These are phyloP conservation scores for Charaxes varanes DNA, from an alignment of 1,140 invertebrate species.

Conservation along the genomic window DNA sequence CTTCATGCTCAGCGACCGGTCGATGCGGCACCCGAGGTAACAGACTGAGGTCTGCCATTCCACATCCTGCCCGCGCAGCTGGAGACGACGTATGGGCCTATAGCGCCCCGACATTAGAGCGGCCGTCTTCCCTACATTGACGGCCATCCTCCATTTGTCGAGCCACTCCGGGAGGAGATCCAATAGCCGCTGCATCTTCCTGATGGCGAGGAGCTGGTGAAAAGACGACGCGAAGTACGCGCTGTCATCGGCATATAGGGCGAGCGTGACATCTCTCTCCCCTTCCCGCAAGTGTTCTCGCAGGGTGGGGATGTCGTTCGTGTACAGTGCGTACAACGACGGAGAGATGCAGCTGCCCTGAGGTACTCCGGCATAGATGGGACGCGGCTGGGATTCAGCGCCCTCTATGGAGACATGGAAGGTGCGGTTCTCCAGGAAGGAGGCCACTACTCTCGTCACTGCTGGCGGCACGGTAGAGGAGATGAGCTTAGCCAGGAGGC, in stretches of 20 bases:
- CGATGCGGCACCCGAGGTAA: constrained; percentile 7
- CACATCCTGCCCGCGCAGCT: neutral
- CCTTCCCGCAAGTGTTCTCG: constrained; percentile 9
- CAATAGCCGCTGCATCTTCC: constrained; percentile 7
- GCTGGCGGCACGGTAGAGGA: neutral
- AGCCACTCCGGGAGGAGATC: constrained; percentile 16
- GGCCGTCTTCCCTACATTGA: constrained; percentile 14
- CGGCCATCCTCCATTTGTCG: constrained; percentile 13
- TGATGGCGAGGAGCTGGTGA: constrained; percentile 1
- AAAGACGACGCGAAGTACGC: constrained; percentile 16
- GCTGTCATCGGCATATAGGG: constrained; percentile 21
- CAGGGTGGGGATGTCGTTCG: constrained; percentile 34
- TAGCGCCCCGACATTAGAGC: neutral
- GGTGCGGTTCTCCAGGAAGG: too few relatives aligned
- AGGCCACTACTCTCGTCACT: too few relatives aligned
- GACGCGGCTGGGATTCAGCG: neutral
- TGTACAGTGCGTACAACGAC: constrained; percentile 35
- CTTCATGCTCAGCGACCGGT: constrained; percentile 1
- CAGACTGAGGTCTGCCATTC: neutral
- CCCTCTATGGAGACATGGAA: constrained; percentile 2
- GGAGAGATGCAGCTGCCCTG: constrained; percentile 28
- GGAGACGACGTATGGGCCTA: neutral
- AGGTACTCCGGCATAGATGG: neutral
- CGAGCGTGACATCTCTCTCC: constrained; percentile 3
- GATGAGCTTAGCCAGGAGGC: neutral